Conservation (phyloP, 2,797 vertebrate species). For the Acipenser transmontanus region DNA sequence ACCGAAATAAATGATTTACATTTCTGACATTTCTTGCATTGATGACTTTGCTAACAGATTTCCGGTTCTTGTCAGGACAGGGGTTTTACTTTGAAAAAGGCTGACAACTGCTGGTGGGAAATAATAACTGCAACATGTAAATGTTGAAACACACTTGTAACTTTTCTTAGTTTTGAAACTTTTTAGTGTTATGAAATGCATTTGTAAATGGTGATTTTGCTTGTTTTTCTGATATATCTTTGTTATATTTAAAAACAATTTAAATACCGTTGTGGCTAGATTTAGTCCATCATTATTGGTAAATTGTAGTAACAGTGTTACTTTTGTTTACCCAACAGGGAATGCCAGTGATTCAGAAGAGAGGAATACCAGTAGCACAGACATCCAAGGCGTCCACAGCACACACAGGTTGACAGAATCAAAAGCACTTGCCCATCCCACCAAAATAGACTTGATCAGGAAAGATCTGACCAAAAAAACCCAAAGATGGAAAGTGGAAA, state of each 20-base stretch:
- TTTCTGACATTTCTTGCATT: background rate
- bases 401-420: conserved; percentile 48
- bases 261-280: no score
- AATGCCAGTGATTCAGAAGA: conserved; percentile 68
- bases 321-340: conserved; percentile 48
- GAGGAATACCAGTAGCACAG: conserved; percentile 42
- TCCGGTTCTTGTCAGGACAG: background rate
- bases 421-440: conserved; percentile 52
- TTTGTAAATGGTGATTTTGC: no score
- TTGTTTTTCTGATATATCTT: no score
- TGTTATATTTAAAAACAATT: no score
- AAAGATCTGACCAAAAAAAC: conserved; percentile 73
- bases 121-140: background rate
- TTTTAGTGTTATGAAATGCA: no score
- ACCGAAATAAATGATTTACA: no score
- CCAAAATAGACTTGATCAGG: conserved; percentile 70
- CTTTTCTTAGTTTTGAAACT: no score
- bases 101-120: conserved; percentile 26
- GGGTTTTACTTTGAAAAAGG: background rate
- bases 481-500: conserved; percentile 74
- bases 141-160: no score
- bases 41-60: background rate
- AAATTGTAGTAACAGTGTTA: background rate
- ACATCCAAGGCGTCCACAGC: conserved; percentile 49
- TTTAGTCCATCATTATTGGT: no score